Evolutionary conservation across 2,888 invertebrate species (phyloP).

Genomic region (Agrochola circellaris): DNA sequence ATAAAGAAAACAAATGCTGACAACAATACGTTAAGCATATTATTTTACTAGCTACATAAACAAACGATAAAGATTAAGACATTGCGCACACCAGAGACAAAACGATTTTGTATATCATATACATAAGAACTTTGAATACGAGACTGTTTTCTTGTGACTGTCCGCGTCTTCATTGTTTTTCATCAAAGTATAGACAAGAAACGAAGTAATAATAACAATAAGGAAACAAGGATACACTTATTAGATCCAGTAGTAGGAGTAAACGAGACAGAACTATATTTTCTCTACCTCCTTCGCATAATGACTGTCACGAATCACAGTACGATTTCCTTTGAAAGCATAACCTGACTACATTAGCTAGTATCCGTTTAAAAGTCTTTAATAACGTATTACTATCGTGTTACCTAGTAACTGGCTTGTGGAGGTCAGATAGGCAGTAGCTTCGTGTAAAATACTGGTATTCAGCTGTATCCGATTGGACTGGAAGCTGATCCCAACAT

Average conservation of each 20-base stretch:
- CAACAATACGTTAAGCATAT: neutral
- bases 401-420: neutral
- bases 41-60: conserved; percentile 6
- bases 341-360: too few relatives aligned
- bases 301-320: neutral
- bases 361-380: neutral
- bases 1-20: conserved; percentile 19
- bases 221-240: neutral
- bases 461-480: neutral
- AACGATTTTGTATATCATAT: neutral
- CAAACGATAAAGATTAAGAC: conserved; percentile 4
- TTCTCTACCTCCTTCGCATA: neutral
- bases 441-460: neutral
- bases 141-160: neutral
- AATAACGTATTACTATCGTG: neutral
- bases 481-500: neutral
- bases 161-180: neutral
- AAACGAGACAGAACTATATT: neutral
- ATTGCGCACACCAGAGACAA: neutral
- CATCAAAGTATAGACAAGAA: neutral
- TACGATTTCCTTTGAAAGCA: neutral
- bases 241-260: neutral
- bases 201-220: neutral
- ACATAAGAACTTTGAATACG: neutral
- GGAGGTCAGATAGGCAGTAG: neutral